Percentiles rank a stretch among this genome's conserved stretches.
phyloP scores from a whole-genome alignment of 1,140 invertebrate species.

The Acromyrmex charruanus region DNA sequence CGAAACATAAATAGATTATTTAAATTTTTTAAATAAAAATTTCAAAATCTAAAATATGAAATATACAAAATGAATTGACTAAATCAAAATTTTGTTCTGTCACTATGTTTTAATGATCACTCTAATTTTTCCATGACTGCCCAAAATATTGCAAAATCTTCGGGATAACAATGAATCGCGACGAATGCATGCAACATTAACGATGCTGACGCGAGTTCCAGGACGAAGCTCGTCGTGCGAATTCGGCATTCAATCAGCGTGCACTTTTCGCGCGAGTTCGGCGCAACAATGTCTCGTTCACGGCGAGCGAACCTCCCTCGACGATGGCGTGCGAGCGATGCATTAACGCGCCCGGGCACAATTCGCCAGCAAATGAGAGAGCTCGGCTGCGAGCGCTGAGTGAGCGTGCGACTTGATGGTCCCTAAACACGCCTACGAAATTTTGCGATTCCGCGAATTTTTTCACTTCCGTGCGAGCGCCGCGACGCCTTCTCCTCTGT shows the following conservation, averaged over 20 bases:
- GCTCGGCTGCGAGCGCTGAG: slow-evolving; percentile 76
- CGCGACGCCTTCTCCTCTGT: slow-evolving; percentile 29
- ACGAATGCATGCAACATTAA: slow-evolving; percentile 6
- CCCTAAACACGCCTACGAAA: slow-evolving; percentile 84
- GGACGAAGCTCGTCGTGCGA: slow-evolving; percentile 4
- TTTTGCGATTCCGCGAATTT: slow-evolving; percentile 84
- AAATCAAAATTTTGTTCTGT: too few relatives aligned
- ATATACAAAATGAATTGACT: neutral
- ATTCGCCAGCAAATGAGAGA: slow-evolving; percentile 85
- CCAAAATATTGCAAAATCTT: slow-evolving; percentile 3
- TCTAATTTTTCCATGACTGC: neutral
- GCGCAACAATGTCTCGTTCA: slow-evolving; percentile 81
- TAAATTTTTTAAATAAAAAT: neutral
- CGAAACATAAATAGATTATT: neutral
- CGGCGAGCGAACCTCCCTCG: slow-evolving; percentile 80
- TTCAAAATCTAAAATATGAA: neutral
- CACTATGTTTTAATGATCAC: neutral
- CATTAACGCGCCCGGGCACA: slow-evolving; percentile 84
- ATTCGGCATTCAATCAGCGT: slow-evolving; percentile 50
- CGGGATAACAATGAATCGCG: slow-evolving; percentile 4
- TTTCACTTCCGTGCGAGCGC: slow-evolving; percentile 66
- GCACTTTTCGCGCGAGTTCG: slow-evolving; percentile 58
- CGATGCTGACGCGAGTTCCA: slow-evolving; percentile 21
- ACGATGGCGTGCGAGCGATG: slow-evolving; percentile 82
- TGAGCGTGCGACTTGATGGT: slow-evolving; percentile 81